A percentile compares a stretch with the other conserved stretches of the same genome.
Evolutionary conservation across 2,797 vertebrate genomes (phyloP).

Genomic region (Gymnodraco acuticeps): DNA sequence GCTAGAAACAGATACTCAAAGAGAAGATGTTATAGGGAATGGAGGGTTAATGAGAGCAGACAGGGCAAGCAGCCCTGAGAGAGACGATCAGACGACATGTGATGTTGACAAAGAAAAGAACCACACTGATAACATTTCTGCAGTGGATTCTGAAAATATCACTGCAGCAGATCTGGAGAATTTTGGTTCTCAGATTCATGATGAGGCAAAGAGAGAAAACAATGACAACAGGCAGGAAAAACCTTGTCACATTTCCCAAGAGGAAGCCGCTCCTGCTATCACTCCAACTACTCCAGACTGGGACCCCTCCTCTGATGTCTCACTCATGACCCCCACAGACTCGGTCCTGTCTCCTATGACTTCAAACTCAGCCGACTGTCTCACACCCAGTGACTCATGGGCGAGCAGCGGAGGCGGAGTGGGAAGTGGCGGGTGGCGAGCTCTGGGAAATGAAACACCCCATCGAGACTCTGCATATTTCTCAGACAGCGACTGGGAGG

Average conservation of each 20-base stretch:
- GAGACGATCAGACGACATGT: constrained; percentile 35
- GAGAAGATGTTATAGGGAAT: constrained; percentile 51
- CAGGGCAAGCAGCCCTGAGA: constrained; percentile 31
- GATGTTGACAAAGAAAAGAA: constrained; percentile 28
- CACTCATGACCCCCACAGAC: constrained; percentile 83
- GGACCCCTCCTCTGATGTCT: constrained; percentile 81
- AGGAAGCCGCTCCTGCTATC: constrained; percentile 37
- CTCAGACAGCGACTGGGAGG: constrained; percentile 89
- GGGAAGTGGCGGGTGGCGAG: constrained; percentile 83
- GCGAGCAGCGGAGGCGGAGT: constrained; percentile 53
- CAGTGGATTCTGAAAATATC: constrained; percentile 24
- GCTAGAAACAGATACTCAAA: constrained; percentile 33
- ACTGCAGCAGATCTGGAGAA: constrained; percentile 38
- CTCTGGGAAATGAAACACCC: constrained; percentile 88
- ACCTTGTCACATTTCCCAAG: constrained; percentile 37
- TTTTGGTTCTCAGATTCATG: constrained; percentile 23
- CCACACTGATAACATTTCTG: constrained; percentile 11
- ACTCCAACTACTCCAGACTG: constrained; percentile 78
- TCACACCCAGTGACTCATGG: constrained; percentile 91
- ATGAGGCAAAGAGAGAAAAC: constrained; percentile 44
- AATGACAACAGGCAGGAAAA: constrained; percentile 47
- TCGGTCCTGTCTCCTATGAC: constrained; percentile 85
- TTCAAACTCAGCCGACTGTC: constrained; percentile 85
- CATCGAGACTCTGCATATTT: constrained; percentile 92
- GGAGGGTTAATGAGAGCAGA: constrained; percentile 58